phyloP scores from a whole-genome alignment of 1,140 invertebrate genomes.

The Rhagoletis pomonella region DNA sequence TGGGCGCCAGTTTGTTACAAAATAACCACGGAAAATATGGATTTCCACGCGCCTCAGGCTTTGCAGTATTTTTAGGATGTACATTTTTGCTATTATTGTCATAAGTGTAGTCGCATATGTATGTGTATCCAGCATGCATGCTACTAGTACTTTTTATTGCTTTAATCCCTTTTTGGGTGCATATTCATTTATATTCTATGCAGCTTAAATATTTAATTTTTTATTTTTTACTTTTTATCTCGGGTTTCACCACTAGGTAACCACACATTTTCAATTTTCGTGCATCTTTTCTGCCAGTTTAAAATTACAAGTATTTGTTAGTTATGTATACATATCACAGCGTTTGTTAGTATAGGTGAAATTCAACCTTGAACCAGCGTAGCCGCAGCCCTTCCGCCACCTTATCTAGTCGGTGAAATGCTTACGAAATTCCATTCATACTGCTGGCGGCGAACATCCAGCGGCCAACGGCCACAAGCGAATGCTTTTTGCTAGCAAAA shows the following conservation, averaged over 20 bases:
- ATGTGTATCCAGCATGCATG: background rate
- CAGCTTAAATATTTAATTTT: too few relatives aligned
- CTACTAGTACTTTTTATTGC: too few relatives aligned
- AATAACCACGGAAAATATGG: slow-evolving; percentile 19
- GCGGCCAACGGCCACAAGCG: background rate
- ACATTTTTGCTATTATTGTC: background rate
- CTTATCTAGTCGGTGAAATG: background rate
- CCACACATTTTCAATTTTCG: too few relatives aligned
- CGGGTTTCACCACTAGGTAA: too few relatives aligned
- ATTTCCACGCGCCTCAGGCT: background rate
- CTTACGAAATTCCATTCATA: background rate
- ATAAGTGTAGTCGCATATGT: background rate
- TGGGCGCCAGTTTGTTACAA: background rate
- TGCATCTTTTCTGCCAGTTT: background rate
- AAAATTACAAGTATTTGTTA: background rate
- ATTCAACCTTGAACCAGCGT: background rate
- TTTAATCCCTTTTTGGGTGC: too few relatives aligned
- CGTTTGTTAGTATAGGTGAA: background rate
- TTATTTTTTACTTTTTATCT: too few relatives aligned
- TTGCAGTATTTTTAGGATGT: background rate
- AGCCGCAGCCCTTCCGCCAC: background rate
- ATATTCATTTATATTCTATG: too few relatives aligned
- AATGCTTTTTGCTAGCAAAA: background rate
- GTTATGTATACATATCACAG: background rate
- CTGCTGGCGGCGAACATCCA: background rate